phyloP scores from a whole-genome alignment of 2,888 invertebrate genomes.

The Papilio elwesi region DNA sequence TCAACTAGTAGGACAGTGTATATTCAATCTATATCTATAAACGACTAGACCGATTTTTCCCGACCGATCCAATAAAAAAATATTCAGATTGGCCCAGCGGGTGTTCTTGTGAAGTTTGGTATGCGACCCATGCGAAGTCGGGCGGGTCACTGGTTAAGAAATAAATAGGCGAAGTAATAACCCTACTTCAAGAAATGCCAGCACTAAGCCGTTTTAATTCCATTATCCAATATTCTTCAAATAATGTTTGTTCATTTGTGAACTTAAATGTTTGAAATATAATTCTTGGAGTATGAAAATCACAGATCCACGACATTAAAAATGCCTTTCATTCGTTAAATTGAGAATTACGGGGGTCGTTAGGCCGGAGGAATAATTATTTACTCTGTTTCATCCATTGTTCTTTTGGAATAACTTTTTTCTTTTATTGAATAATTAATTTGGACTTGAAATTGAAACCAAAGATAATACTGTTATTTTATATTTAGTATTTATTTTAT shows the following conservation, averaged over 20 bases:
- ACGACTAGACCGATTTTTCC: too few relatives aligned
- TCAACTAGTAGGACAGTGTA: too few relatives aligned
- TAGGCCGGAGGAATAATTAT: constrained; percentile 32
- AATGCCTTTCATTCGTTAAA: constrained; percentile 26
- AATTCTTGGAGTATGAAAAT: constrained; percentile 11
- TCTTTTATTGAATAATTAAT: constrained; percentile 11
- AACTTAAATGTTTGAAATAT: not conserved
- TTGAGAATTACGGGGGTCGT: constrained; percentile 35
- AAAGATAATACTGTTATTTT: not conserved
- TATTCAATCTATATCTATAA: too few relatives aligned
- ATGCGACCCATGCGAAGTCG: too few relatives aligned
- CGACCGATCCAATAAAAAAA: too few relatives aligned
- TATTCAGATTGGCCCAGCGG: too few relatives aligned
- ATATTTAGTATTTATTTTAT: too few relatives aligned
- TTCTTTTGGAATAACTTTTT: not conserved
- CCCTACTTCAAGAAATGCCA: not conserved
- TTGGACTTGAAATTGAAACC: constrained; percentile 6
- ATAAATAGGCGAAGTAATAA: too few relatives aligned
- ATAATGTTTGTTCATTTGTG: constrained; percentile 1
- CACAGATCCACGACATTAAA: constrained; percentile 16
- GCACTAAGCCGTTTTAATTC: not conserved
- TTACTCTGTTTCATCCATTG: constrained; percentile 25
- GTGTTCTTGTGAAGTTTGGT: too few relatives aligned
- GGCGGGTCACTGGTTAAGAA: too few relatives aligned
- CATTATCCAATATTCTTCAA: not conserved